Evolutionary conservation across 2,797 vertebrate genomes (phyloP).

Genomic region (Phrynocephalus guinanensis): DNA sequence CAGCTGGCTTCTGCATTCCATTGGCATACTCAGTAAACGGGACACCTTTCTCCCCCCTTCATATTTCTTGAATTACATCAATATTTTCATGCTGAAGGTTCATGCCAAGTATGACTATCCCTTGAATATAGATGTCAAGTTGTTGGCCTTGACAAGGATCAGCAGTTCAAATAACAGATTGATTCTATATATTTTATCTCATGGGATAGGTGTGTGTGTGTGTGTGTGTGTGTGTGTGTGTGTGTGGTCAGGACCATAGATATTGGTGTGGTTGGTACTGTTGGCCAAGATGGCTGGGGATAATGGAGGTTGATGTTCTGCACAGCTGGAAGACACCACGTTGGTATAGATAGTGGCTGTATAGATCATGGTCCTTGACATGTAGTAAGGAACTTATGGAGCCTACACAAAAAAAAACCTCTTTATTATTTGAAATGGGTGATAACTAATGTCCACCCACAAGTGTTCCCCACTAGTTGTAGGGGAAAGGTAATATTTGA

Average conservation of each 20-base stretch:
- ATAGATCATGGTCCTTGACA: not conserved
- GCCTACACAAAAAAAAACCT: too few species aligned
- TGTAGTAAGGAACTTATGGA: too few species aligned
- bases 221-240: too few species aligned
- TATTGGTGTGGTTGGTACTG: not conserved
- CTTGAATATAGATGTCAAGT: not conserved
- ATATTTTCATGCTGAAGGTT: not conserved
- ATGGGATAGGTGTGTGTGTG: too few species aligned
- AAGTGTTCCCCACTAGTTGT: too few species aligned
- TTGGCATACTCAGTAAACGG: not conserved
- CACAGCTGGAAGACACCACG: not conserved
- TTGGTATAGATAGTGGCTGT: too few species aligned
- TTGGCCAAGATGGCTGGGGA: not conserved
- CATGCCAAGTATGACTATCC: not conserved
- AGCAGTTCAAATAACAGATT: not conserved
- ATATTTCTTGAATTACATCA: not conserved
- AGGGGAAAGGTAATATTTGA: not conserved
- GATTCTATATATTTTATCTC: not conserved
- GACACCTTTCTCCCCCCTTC: not conserved
- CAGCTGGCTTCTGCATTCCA: not conserved
- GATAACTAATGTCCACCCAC: too few species aligned
- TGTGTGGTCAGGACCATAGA: not conserved
- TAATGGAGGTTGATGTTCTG: not conserved
- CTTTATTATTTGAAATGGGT: too few species aligned
- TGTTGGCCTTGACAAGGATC: not conserved